Percentiles rank a stretch among this genome's conserved stretches.
Evolutionary conservation across 2,797 vertebrate species (phyloP).

Genomic region (Picus viridis): DNA sequence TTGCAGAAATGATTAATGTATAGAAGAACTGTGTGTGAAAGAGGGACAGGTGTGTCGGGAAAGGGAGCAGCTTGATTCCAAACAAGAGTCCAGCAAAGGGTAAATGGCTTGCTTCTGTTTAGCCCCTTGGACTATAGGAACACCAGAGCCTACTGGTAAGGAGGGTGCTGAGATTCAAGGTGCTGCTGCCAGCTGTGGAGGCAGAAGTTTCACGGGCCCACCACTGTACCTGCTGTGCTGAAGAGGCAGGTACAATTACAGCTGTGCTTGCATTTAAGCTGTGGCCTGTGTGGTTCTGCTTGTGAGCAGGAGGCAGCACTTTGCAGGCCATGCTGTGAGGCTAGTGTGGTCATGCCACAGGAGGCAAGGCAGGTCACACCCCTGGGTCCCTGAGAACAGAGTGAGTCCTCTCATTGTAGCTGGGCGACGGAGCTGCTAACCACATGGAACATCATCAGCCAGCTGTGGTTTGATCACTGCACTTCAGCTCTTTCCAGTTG

Average conservation of each 20-base stretch:
- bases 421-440: not conserved
- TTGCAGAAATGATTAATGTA: not conserved
- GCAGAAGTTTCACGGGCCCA: not conserved
- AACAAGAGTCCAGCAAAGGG: not conserved
- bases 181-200: not conserved
- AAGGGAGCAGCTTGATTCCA: not conserved
- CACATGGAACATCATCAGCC: accelerated
- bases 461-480: not conserved
- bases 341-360: accelerated
- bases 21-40: not conserved
- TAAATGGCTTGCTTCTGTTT: not conserved
- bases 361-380: accelerated
- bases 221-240: not conserved
- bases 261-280: accelerated
- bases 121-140: not conserved
- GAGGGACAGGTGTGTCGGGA: not conserved
- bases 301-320: accelerated
- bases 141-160: not conserved
- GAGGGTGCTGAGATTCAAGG: not conserved
- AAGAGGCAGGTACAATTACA: not conserved
- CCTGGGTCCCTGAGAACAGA: not conserved
- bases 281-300: accelerated
- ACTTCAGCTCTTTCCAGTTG: not conserved
- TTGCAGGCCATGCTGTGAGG: accelerated
- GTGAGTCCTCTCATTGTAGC: accelerated